A percentile compares a stretch with the other conserved stretches of the same genome.
Evolutionary conservation across 2,888 invertebrate genomes (phyloP).

Genomic region (Mellilla xanthometata): DNA sequence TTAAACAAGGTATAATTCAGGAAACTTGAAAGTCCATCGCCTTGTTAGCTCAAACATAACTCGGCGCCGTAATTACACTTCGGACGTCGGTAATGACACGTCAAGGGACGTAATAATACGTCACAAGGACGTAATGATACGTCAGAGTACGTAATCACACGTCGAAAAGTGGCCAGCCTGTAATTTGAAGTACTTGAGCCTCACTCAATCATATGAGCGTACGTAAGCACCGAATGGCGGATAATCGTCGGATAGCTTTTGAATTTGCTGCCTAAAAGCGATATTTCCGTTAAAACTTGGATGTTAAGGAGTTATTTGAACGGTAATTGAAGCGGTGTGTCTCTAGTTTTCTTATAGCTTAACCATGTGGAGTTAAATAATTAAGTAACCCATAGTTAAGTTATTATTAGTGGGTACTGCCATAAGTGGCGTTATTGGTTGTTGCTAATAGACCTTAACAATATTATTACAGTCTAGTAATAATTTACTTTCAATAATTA

Average conservation of each 20-base stretch:
- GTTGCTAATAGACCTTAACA: no score
- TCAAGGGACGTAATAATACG: slow-evolving; percentile 29
- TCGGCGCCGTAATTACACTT: slow-evolving; percentile 23
- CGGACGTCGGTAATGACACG: slow-evolving; percentile 25
- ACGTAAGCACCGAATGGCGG: slow-evolving; percentile 19
- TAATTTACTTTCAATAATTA: no score
- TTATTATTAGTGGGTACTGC: no score
- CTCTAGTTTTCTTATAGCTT: no score
- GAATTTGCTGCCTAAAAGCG: slow-evolving; percentile 16
- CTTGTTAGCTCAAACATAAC: slow-evolving; percentile 33
- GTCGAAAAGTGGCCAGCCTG: slow-evolving; percentile 33
- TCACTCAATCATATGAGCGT: slow-evolving; percentile 53
- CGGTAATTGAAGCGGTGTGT: no score
- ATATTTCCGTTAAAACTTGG: slow-evolving; percentile 11
- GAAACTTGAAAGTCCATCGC: slow-evolving; percentile 28
- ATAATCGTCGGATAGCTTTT: slow-evolving; percentile 17
- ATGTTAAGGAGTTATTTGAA: no score
- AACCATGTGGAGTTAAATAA: no score
- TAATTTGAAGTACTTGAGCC: slow-evolving; percentile 52
- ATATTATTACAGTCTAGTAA: no score
- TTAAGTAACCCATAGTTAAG: no score
- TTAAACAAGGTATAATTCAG: slow-evolving; percentile 26
- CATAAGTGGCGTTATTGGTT: no score
- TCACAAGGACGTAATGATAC: slow-evolving; percentile 27
- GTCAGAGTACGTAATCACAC: slow-evolving; percentile 24